phyloP scores from a whole-genome alignment of 1,140 invertebrate genomes.

The Lineus longissimus region DNA sequence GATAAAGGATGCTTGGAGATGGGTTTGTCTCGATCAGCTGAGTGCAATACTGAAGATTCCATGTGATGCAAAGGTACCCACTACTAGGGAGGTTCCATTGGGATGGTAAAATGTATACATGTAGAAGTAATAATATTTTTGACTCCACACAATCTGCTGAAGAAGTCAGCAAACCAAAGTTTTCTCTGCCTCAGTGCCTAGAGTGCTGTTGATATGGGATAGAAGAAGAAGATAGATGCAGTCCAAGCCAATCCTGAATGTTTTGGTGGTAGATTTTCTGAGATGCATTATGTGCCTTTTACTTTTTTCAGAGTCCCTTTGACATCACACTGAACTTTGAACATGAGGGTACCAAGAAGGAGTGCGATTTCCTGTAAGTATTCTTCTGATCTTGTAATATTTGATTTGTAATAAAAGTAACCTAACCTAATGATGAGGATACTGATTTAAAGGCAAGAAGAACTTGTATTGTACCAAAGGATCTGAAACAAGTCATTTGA shows the following conservation, averaged over 20 bases:
- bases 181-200: too few species aligned
- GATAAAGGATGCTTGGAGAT: conserved; percentile 68
- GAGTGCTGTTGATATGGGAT: too few species aligned
- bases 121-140: too few species aligned
- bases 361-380: conserved; percentile 60
- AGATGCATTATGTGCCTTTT: neutral
- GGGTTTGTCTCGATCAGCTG: conserved; percentile 55
- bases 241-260: too few species aligned
- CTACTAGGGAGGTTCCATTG: too few species aligned
- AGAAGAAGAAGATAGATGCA: too few species aligned
- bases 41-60: conserved; percentile 51
- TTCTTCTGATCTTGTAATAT: neutral
- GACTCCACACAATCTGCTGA: too few species aligned
- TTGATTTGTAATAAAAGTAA: neutral
- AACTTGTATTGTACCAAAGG: too few species aligned
- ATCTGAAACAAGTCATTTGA: neutral
- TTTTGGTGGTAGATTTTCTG: too few species aligned
- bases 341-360: conserved; percentile 57
- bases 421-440: neutral
- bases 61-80: conserved; percentile 45
- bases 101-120: too few species aligned
- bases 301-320: conserved; percentile 55
- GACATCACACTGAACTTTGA: conserved; percentile 57
- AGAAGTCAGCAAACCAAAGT: too few species aligned
- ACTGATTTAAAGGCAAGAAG: too few species aligned